Base-by-base conservation (phyloP, 2,113 vertebrate genomes). In the Pagrus major region DNA sequence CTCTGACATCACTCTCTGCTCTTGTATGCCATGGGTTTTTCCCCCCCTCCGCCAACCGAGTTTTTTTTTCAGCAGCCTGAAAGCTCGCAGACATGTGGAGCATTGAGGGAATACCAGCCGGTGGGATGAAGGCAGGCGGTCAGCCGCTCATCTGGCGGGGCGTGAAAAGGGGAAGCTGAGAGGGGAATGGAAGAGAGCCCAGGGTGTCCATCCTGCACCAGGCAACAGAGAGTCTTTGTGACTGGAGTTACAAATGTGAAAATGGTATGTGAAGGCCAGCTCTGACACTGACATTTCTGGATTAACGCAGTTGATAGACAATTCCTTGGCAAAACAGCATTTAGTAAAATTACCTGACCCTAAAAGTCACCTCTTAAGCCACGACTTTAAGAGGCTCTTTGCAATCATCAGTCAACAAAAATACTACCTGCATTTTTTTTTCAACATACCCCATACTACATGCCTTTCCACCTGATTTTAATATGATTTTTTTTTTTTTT, bases 1-100 rank as follows among this genome's bases (percentile, higher is more conserved):
- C 82, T 86, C 80, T 93, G 90, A 93, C 91, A 88, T 93, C 91
- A 94, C 85, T 85, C 72, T 72, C 59, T 2, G 12, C 74, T 54
- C 73, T 78, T 81, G 73, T 56, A 81, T 84, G 79, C 82, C 81
- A 51, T 41, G 78, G 21, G 56, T 33, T 29, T 10, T n/a, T 4
- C 29, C 42, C 39, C 25, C 23, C 29, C 59, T 23, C 64, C 18
- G 3, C 65, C 52, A 47, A 58, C 29, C 55, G 51, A 73, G 31
- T 59, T 78, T 29, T 52, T 66, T 73, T 42, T 61, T 68, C 67
- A 59, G 70, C 56, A 47, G 76, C 64, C 85, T 78, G 69, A 80
- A 78, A 76, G 69, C 61, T 70, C 18, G 42, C 61, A 78, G 80
- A 87, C 81, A 83, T 83, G 84, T 63, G 85, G 60, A 81, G 84